Percentiles rank a stretch among this genome's conserved stretches.
These are phyloP conservation scores for Gallinago solitaria DNA, from an alignment of 2,797 vertebrate genomes.

Conservation along the genomic window DNA sequence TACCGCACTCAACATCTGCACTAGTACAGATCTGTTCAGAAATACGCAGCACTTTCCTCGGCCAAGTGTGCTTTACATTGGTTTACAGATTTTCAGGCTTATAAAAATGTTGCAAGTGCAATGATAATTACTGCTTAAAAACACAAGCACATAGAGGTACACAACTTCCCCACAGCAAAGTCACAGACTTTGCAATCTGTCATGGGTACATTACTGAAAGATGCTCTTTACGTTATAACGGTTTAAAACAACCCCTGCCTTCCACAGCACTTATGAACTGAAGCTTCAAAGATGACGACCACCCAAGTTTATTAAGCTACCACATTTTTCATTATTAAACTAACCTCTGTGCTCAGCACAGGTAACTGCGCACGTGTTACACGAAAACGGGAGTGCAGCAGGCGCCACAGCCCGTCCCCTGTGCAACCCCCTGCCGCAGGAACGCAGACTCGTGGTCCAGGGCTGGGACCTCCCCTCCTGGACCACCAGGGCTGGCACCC, in stretches of 20 bases:
- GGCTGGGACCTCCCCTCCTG: neutral
- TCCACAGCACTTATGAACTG: neutral
- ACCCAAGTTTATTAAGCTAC: neutral
- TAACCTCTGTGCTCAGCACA: neutral
- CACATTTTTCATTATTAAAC: neutral
- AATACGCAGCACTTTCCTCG: neutral
- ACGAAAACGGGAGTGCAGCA: neutral
- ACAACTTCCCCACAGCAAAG: neutral
- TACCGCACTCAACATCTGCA: neutral
- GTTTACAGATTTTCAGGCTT: neutral
- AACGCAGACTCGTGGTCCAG: neutral
- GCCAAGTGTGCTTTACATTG: neutral
- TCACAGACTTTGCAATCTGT: neutral
- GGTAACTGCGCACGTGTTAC: accelerated
- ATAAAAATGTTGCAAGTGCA: neutral
- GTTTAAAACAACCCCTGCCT: neutral
- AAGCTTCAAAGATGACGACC: neutral
- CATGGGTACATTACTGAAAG: neutral
- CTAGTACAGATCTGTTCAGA: slow-evolving; percentile 14
- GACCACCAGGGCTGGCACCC: neutral
- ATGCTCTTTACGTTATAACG: neutral
- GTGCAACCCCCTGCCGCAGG: neutral
- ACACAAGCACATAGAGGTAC: neutral
- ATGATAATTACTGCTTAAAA: neutral
- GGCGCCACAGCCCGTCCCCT: too few species aligned